A percentile compares a stretch with the other conserved stretches of the same genome.
These are phyloP conservation scores for Cladopsammia gracilis DNA, from an alignment of 64 coral and sea anemone species.

Conservation along the genomic window DNA sequence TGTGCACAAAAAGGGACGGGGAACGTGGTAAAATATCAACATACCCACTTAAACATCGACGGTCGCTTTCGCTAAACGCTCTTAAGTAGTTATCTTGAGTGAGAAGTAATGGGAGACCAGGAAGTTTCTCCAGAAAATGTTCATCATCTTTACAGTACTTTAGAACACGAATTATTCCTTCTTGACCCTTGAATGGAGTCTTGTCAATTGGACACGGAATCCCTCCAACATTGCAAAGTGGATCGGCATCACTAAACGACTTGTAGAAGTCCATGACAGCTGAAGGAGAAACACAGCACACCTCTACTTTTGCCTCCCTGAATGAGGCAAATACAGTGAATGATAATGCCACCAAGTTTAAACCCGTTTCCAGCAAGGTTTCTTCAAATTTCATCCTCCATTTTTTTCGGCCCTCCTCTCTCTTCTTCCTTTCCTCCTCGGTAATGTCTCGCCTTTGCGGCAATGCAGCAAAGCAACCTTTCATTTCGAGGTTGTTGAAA, in stretches of 20 bases:
- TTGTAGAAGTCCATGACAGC: slow-evolving; percentile 42
- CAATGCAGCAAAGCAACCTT: neutral
- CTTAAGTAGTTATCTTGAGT: slow-evolving; percentile 41
- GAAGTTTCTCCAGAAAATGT: neutral
- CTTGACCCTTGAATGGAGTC: neutral
- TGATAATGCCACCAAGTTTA: slow-evolving; percentile 23
- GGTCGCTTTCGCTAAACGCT: neutral
- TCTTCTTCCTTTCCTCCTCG: neutral
- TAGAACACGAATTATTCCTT: neutral
- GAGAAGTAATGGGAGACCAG: slow-evolving; percentile 52
- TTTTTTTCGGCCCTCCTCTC: neutral
- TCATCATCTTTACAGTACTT: slow-evolving; percentile 49
- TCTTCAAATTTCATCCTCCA: neutral
- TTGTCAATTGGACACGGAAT: neutral
- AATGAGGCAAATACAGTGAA: neutral
- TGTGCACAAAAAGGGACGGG: slow-evolving; percentile 30
- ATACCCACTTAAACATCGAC: neutral
- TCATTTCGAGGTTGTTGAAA: slow-evolving; percentile 15
- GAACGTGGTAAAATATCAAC: neutral
- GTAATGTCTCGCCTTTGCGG: neutral
- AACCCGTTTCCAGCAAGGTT: slow-evolving; percentile 23
- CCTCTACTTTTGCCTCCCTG: neutral
- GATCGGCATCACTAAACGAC: neutral
- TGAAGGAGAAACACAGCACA: neutral
- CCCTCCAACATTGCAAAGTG: neutral